Evolutionary conservation across 1,140 invertebrate genomes (phyloP).

Genomic region (Tyrophagus putrescentiae): DNA sequence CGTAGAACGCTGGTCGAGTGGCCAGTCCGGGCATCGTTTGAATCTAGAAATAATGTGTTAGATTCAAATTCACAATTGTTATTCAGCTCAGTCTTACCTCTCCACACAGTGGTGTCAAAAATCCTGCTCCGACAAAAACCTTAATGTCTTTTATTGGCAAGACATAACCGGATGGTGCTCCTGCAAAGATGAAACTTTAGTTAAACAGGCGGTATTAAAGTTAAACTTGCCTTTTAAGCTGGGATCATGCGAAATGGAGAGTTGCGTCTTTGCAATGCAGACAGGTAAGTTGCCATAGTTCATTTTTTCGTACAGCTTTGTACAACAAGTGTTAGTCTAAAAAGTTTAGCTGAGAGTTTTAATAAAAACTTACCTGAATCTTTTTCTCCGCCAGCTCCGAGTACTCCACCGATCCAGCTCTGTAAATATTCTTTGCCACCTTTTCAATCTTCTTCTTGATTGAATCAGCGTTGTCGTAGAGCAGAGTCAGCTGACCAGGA

Average conservation of each 20-base stretch:
- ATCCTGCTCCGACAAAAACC: slow-evolving; percentile 83
- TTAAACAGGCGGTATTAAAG: neutral
- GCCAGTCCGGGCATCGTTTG: slow-evolving; percentile 85
- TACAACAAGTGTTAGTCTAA: no score
- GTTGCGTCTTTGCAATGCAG: slow-evolving; percentile 96
- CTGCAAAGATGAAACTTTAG: slow-evolving; percentile 31
- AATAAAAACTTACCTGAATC: slow-evolving; percentile 45
- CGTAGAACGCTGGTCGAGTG: slow-evolving; percentile 87
- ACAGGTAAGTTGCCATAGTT: slow-evolving; percentile 83
- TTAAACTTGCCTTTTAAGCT: slow-evolving; percentile 48
- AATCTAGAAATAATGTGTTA: slow-evolving; percentile 40
- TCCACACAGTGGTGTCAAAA: slow-evolving; percentile 82
- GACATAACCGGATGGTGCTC: slow-evolving; percentile 73
- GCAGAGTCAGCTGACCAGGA: slow-evolving; percentile 47
- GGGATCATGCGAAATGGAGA: slow-evolving; percentile 79
- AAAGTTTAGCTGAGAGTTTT: neutral
- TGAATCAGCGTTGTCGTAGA: slow-evolving; percentile 61
- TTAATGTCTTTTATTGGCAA: slow-evolving; percentile 71
- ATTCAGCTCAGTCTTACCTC: slow-evolving; percentile 44
- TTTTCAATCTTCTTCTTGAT: slow-evolving; percentile 61
- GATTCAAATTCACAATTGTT: neutral
- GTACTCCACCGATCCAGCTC: slow-evolving; percentile 69
- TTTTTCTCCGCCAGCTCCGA: slow-evolving; percentile 44
- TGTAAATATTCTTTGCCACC: slow-evolving; percentile 89
- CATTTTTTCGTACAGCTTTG: slow-evolving; percentile 27